phyloP scores from a whole-genome alignment of 2,797 vertebrate species.

The Jordanella pulchra region DNA sequence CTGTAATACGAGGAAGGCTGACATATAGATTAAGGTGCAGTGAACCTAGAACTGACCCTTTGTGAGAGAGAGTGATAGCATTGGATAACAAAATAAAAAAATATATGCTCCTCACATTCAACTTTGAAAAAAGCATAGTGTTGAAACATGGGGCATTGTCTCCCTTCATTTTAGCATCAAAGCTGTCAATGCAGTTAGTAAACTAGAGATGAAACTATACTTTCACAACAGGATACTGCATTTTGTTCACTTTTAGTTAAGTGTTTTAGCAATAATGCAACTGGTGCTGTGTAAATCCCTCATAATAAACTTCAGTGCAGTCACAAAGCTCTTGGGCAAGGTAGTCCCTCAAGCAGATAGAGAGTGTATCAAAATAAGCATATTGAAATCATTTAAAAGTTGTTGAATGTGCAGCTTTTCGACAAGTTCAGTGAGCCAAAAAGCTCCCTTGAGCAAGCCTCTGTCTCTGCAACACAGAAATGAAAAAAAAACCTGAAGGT shows the following conservation, averaged over 20 bases:
- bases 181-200: neutral
- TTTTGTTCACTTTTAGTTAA: conserved; percentile 45
- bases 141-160: neutral
- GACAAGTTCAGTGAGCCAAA: conserved; percentile 55
- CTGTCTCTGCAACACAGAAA: conserved; percentile 29
- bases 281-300: conserved; percentile 51
- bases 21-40: neutral
- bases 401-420: conserved; percentile 63
- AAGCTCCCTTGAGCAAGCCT: conserved; percentile 50
- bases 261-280: conserved; percentile 54
- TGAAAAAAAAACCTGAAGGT: conserved; percentile 5
- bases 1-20: neutral
- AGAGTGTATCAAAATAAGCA: conserved; percentile 66
- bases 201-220: neutral
- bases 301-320: conserved; percentile 57
- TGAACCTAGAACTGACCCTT: conserved; percentile 2
- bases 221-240: conserved; percentile 21
- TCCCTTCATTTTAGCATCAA: neutral
- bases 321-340: conserved; percentile 42
- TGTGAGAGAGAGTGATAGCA: neutral
- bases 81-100: neutral
- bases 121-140: neutral
- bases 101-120: neutral
- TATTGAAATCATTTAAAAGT: conserved; percentile 66
- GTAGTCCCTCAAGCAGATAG: conserved; percentile 46